Conservation (phyloP, 2,113 vertebrate species). For the Aphyosemion australe region DNA sequence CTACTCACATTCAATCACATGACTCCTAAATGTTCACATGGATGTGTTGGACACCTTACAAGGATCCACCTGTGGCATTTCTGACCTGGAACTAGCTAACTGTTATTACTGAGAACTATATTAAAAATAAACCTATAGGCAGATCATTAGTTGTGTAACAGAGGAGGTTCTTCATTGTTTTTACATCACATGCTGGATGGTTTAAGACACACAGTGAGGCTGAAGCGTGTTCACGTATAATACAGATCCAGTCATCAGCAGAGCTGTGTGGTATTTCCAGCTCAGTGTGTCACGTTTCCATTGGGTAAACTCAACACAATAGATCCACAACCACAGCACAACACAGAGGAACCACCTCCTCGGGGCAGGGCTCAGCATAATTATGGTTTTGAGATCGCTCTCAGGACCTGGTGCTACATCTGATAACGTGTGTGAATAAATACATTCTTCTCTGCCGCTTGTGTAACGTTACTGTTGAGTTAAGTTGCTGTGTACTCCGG, state of each 20-base stretch:
- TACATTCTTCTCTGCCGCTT: no score
- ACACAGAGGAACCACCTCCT: neutral
- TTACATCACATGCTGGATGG: no score
- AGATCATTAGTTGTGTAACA: no score
- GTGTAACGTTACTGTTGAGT: no score
- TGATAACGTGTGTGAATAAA: no score
- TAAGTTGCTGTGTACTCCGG: no score
- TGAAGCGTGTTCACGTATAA: neutral
- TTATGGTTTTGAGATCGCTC: neutral
- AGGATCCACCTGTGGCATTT: neutral
- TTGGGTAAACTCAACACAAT: neutral
- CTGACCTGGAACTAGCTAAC: neutral
- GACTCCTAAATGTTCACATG: neutral
- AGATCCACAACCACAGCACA: neutral
- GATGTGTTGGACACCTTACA: neutral
- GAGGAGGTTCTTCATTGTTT: no score
- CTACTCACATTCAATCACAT: conserved; percentile 11
- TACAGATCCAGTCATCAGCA: neutral
- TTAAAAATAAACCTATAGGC: no score
- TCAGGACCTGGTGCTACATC: no score
- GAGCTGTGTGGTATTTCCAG: neutral
- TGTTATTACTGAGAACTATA: neutral
- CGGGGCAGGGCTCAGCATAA: neutral
- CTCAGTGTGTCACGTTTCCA: neutral
- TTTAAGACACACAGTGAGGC: no score